Evolutionary conservation across 2,113 vertebrate species (phyloP).

Genomic region (Brachypteracias leptosomus): DNA sequence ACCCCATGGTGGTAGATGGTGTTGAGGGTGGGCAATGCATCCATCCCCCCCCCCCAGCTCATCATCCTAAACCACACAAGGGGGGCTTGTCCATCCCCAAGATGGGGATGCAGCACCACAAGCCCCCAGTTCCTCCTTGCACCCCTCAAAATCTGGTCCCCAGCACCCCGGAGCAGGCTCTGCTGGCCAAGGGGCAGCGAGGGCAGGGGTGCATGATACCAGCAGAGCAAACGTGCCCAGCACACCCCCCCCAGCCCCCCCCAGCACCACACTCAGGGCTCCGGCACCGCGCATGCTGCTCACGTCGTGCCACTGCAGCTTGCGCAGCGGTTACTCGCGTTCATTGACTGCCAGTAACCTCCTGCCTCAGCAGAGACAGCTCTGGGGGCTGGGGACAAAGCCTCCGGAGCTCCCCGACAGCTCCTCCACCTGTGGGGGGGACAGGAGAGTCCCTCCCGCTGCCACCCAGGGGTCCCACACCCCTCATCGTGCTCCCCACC

Average conservation of each 20-base stretch:
- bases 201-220: not conserved
- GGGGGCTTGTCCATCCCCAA: not conserved
- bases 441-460: fast-evolving
- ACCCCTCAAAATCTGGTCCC: fast-evolving
- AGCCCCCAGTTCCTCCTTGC: fast-evolving
- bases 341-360: conserved; percentile 73
- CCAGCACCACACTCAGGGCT: not conserved
- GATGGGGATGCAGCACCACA: fast-evolving
- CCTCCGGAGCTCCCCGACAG: not conserved
- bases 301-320: conserved; percentile 61
- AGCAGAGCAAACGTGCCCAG: not conserved
- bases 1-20: not conserved
- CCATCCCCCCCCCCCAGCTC: not conserved
- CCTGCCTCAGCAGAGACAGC: not conserved
- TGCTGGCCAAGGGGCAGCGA: not conserved
- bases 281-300: conserved; percentile 37
- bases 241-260: not conserved
- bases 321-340: conserved; percentile 62
- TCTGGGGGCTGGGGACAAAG: not conserved
- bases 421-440: not conserved
- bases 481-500: not conserved
- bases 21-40: fast-evolving
- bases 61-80: fast-evolving
- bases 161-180: fast-evolving
- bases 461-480: not conserved